These are phyloP conservation scores for Pao palembangensis DNA, from an alignment of 2,113 vertebrate genomes.

Conservation along the genomic window DNA sequence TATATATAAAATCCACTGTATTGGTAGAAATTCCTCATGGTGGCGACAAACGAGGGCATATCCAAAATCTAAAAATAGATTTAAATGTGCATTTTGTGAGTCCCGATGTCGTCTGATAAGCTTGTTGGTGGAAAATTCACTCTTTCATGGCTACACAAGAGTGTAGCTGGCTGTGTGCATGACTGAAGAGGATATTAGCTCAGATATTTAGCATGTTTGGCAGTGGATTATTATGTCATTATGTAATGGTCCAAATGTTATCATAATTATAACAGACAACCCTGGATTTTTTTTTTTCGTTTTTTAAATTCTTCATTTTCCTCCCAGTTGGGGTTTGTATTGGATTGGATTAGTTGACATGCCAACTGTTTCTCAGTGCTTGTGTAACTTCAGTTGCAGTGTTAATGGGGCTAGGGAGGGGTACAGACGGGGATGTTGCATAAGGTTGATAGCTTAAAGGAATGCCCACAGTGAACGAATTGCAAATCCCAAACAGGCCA, in stretches of 20 bases:
- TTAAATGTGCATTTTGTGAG: too few relatives aligned
- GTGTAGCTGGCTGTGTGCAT: constrained; percentile 37
- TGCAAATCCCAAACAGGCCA: constrained; percentile 34
- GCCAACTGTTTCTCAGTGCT: constrained; percentile 67
- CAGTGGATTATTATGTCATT: constrained; percentile 62
- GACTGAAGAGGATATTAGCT: constrained; percentile 48
- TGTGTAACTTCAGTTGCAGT: constrained; percentile 66
- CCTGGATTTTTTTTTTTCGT: constrained; percentile 47
- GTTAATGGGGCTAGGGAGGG: constrained; percentile 46
- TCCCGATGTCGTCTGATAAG: constrained; percentile 4
- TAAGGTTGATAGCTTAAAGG: constrained; percentile 67
- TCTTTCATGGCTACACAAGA: constrained; percentile 23
- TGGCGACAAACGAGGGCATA: too few relatives aligned
- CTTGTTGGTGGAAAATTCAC: background rate
- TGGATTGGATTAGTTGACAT: constrained; percentile 65
- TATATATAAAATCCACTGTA: too few relatives aligned
- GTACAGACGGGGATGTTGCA: constrained; percentile 40
- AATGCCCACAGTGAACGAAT: constrained; percentile 54
- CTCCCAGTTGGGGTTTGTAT: constrained; percentile 45
- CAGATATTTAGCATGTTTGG: constrained; percentile 50
- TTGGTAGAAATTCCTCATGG: too few relatives aligned
- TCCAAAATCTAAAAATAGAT: too few relatives aligned
- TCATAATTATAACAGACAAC: constrained; percentile 67
- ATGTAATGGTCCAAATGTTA: constrained; percentile 67
- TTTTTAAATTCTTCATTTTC: constrained; percentile 20